These are phyloP conservation scores for Nesogale talazaci DNA, from an alignment of 2,113 vertebrate genomes.

Conservation along the genomic window DNA sequence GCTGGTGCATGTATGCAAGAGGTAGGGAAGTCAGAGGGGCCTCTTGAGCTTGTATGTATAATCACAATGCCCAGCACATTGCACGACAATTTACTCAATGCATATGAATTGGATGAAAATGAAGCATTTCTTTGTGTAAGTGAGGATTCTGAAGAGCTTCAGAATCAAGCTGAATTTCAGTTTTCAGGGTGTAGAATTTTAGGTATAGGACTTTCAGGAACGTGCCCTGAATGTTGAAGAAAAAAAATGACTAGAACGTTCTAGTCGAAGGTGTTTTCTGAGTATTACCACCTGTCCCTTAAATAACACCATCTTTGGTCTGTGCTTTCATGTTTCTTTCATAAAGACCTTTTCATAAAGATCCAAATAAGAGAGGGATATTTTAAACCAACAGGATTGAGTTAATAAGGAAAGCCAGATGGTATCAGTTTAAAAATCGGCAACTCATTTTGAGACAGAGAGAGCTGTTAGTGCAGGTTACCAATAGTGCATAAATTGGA, in stretches of 20 bases:
- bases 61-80: background rate
- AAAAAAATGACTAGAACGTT: background rate
- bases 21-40: background rate
- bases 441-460: background rate
- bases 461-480: background rate
- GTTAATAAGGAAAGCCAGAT: background rate
- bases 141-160: background rate
- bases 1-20: background rate
- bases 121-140: conserved; percentile 7
- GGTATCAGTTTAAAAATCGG: background rate
- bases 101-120: background rate
- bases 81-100: background rate
- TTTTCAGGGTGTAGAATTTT: background rate
- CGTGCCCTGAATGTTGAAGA: background rate
- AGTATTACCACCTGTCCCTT: conserved; percentile 12
- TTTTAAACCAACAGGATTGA: conserved; percentile 33
- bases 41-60: background rate
- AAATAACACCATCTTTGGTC: conserved; percentile 19
- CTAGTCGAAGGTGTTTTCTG: background rate
- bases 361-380: background rate
- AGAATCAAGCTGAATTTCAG: background rate
- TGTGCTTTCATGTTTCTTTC: conserved; percentile 42
- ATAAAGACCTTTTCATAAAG: conserved; percentile 27
- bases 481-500: background rate
- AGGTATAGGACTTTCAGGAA: background rate